A percentile compares a stretch with the other conserved stretches of the same genome.
These are phyloP conservation scores for Drosophila sp. DNA, from an alignment of 1,140 invertebrate genomes.

Conservation along the genomic window DNA sequence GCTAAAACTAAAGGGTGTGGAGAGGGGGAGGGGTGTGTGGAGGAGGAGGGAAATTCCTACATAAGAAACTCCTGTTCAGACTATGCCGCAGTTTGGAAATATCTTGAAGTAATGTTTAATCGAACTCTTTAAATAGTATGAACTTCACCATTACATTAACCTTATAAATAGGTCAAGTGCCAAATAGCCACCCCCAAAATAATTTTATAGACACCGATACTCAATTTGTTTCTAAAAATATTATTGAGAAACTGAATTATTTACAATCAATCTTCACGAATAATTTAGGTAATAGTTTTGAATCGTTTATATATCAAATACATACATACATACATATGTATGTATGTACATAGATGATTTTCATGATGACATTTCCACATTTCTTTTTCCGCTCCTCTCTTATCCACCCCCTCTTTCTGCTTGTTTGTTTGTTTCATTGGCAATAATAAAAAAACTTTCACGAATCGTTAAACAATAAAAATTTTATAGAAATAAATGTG, in stretches of 20 bases:
- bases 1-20: neutral
- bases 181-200: no score
- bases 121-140: no score
- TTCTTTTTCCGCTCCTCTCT: no score
- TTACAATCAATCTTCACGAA: constrained; percentile 2
- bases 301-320: no score
- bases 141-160: no score
- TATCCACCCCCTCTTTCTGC: neutral
- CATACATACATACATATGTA: neutral
- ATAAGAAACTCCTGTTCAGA: no score
- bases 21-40: neutral
- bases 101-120: no score
- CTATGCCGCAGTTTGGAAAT: no score
- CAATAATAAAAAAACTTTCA: constrained; percentile 45
- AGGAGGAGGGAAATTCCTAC: no score
- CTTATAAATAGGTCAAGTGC: no score
- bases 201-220: neutral
- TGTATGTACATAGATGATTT: no score
- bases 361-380: no score
- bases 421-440: constrained; percentile 35
- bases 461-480: constrained; percentile 51
- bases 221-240: neutral
- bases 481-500: constrained; percentile 50
- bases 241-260: neutral
- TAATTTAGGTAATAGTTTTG: constrained; percentile 10